phyloP scores from a whole-genome alignment of 1,140 invertebrate genomes.

The Pemphigus obesinymphae region DNA sequence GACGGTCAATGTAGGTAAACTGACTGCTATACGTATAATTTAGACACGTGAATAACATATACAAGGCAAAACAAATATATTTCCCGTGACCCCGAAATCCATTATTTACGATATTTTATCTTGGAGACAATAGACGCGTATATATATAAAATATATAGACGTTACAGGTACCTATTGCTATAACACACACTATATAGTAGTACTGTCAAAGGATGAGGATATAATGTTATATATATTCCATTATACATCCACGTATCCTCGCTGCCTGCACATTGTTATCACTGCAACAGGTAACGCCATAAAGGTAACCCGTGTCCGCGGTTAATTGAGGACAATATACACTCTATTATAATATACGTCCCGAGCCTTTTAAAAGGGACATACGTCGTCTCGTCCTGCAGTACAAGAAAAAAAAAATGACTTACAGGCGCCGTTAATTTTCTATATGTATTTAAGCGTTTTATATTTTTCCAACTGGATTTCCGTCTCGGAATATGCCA shows the following conservation, averaged over 20 bases:
- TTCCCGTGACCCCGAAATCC: background rate
- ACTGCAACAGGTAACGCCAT: too few species aligned
- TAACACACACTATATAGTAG: too few species aligned
- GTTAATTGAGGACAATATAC: conserved; percentile 32
- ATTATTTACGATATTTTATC: conserved; percentile 15
- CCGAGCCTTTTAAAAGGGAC: background rate
- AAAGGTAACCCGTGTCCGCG: background rate
- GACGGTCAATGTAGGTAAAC: too few species aligned
- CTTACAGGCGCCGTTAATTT: conserved; percentile 27
- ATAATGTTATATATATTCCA: background rate
- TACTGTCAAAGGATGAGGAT: background rate
- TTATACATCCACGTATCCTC: too few species aligned
- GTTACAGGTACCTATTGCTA: too few species aligned
- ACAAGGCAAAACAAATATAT: background rate
- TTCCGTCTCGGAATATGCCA: background rate
- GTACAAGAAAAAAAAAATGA: too few species aligned
- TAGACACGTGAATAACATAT: background rate
- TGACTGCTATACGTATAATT: background rate
- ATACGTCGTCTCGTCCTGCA: background rate
- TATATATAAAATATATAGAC: too few species aligned
- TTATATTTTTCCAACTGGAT: too few species aligned
- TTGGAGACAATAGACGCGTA: too few species aligned
- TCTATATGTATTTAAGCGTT: background rate
- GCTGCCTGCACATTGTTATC: conserved; percentile 4
- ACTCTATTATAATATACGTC: too few species aligned